phyloP scores from a whole-genome alignment of 2,797 vertebrate species.

The Pseudocheirus occidentalis region DNA sequence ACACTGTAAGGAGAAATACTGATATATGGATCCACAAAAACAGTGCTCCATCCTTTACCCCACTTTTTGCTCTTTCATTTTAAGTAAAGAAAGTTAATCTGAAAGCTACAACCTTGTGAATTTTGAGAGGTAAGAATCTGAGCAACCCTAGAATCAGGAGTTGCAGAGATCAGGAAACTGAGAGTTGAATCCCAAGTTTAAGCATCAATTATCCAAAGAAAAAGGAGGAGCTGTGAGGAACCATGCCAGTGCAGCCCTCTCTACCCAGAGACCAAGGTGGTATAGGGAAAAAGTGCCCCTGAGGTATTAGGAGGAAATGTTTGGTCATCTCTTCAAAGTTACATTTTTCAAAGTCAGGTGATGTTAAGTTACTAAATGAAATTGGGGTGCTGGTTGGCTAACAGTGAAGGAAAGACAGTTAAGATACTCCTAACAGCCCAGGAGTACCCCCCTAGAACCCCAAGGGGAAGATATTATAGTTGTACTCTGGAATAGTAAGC shows the following conservation, averaged over 20 bases:
- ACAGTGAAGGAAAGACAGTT: background rate
- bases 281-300: background rate
- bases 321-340: background rate
- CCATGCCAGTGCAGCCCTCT: background rate
- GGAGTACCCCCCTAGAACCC: background rate
- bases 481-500: background rate
- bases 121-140: background rate
- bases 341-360: background rate
- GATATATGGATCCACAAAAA: background rate
- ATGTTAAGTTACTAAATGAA: background rate
- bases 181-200: background rate
- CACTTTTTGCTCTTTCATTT: background rate
- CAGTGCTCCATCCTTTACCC: background rate
- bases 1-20: background rate
- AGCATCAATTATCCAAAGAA: background rate
- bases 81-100: background rate
- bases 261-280: background rate
- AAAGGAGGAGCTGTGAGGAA: background rate
- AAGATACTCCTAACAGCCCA: background rate
- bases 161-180: background rate
- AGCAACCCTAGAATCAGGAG: background rate
- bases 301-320: background rate
- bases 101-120: background rate
- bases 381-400: background rate
- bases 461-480: background rate